Percentiles rank a stretch among this genome's conserved stretches.
These are phyloP conservation scores for Suillia variegata DNA, from an alignment of 2,888 invertebrate species.

Conservation along the genomic window DNA sequence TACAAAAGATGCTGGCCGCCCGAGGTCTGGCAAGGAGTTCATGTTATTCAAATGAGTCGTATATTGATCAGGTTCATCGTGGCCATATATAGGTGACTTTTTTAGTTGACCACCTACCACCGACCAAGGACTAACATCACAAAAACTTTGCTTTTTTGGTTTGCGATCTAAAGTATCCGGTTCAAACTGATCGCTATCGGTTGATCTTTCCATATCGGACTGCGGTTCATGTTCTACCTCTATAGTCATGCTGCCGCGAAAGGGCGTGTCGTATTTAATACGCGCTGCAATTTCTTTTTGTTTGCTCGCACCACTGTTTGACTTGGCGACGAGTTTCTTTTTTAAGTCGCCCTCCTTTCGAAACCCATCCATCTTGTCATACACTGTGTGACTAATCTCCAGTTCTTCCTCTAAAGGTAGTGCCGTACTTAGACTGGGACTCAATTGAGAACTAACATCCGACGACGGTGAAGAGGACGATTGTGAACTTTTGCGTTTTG, in stretches of 20 bases:
- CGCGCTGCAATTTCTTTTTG: slow-evolving; percentile 60
- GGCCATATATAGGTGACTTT: slow-evolving; percentile 56
- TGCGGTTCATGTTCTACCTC: slow-evolving; percentile 82
- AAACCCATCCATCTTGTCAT: slow-evolving; percentile 61
- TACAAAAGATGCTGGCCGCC: slow-evolving; percentile 61
- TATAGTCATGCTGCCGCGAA: slow-evolving; percentile 76
- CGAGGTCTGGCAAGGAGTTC: slow-evolving; percentile 44
- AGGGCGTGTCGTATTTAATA: slow-evolving; percentile 69
- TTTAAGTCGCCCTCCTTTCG: slow-evolving; percentile 57
- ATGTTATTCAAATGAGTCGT: slow-evolving; percentile 30
- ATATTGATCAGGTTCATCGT: slow-evolving; percentile 43
- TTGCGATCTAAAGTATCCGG: slow-evolving; percentile 86
- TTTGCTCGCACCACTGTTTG: slow-evolving; percentile 29
- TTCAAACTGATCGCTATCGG: slow-evolving; percentile 77
- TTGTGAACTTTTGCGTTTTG: slow-evolving; percentile 60
- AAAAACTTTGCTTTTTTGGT: slow-evolving; percentile 66
- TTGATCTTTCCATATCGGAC: slow-evolving; percentile 71
- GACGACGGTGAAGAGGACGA: slow-evolving; percentile 65
- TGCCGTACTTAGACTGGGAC: slow-evolving; percentile 75
- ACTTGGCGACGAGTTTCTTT: slow-evolving; percentile 42
- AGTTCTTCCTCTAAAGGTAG: slow-evolving; percentile 81
- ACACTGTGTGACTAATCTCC: slow-evolving; percentile 77
- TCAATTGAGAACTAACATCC: slow-evolving; percentile 71
- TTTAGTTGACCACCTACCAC: slow-evolving; percentile 55
- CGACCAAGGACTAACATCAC: slow-evolving; percentile 62